Conservation (phyloP, 1,140 invertebrate genomes). For the Sitobion miscanthi region DNA sequence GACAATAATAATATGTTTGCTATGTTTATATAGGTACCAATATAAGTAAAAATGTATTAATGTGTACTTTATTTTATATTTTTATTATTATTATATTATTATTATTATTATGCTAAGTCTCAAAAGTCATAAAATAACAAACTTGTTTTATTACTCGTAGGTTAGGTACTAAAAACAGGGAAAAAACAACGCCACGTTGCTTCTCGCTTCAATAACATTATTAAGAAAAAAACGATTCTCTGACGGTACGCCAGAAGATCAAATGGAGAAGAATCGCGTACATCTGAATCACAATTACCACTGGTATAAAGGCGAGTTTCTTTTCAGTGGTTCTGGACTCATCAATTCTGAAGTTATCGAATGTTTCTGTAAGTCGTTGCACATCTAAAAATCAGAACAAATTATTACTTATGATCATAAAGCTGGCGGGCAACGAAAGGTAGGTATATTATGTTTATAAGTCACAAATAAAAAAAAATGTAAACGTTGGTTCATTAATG, state of each 20-base stretch:
- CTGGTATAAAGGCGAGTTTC: conserved; percentile 45
- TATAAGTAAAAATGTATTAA: conserved; percentile 24
- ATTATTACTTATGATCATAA: not conserved
- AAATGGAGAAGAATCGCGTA: conserved; percentile 26
- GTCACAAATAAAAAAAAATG: not conserved
- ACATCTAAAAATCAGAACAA: conserved; percentile 19
- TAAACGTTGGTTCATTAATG: not conserved
- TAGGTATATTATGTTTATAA: no score
- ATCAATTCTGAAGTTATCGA: conserved; percentile 34
- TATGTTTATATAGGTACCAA: conserved; percentile 19
- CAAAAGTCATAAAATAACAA: conserved; percentile 35
- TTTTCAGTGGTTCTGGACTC: conserved; percentile 44
- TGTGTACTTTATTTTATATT: conserved; percentile 12
- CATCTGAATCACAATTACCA: conserved; percentile 34
- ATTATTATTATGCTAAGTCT: conserved; percentile 30
- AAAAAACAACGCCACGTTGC: conserved; percentile 33
- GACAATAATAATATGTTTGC: conserved; percentile 31
- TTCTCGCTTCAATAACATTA: conserved; percentile 25
- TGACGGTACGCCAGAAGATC: not conserved
- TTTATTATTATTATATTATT: conserved; percentile 3
- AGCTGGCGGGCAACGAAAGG: not conserved
- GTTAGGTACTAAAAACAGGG: conserved; percentile 32
- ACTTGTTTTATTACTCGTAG: conserved; percentile 3
- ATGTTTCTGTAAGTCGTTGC: conserved; percentile 45
- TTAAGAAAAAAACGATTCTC: conserved; percentile 16